Evolutionary conservation across 2,888 invertebrate species (phyloP).

Genomic region (Steinernema scapterisci): DNA sequence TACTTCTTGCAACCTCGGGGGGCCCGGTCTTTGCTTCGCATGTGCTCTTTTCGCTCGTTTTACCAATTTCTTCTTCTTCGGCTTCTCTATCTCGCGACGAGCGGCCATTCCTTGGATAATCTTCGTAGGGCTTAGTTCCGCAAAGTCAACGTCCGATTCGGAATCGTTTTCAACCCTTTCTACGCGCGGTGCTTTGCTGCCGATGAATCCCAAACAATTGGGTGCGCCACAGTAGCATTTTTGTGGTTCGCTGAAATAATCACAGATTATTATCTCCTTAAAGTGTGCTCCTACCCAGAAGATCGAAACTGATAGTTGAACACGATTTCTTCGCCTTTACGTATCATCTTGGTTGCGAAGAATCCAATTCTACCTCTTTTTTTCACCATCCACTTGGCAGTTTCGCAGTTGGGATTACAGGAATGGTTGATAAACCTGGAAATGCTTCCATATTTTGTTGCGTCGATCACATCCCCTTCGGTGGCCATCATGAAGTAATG

Average conservation of each 20-base stretch:
- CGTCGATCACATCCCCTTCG: slow-evolving; percentile 86
- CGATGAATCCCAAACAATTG: slow-evolving; percentile 91
- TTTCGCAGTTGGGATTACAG: slow-evolving; percentile 95
- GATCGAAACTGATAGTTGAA: slow-evolving; percentile 96
- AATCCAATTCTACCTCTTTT: slow-evolving; percentile 89
- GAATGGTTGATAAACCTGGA: slow-evolving; percentile 97
- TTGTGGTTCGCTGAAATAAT: slow-evolving; percentile 80
- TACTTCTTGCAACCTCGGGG: background rate
- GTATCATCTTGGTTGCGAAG: slow-evolving; percentile 83
- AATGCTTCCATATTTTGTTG: slow-evolving; percentile 89
- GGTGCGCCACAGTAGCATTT: slow-evolving; percentile 87
- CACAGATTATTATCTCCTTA: background rate
- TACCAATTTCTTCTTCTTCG: slow-evolving; percentile 9
- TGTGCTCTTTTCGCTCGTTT: background rate
- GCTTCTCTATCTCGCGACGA: background rate
- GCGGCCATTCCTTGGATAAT: background rate
- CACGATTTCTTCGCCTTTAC: slow-evolving; percentile 87
- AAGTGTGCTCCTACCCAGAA: slow-evolving; percentile 77
- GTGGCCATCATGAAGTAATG: slow-evolving; percentile 35
- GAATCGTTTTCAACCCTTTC: background rate
- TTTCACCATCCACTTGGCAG: slow-evolving; percentile 78
- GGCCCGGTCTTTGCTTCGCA: background rate
- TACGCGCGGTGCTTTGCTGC: slow-evolving; percentile 68
- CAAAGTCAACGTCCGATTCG: slow-evolving; percentile 23
- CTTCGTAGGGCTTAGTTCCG: slow-evolving; percentile 1